Conservation (phyloP, 2,113 vertebrate genomes). For the Proterorhinus semilunaris region DNA sequence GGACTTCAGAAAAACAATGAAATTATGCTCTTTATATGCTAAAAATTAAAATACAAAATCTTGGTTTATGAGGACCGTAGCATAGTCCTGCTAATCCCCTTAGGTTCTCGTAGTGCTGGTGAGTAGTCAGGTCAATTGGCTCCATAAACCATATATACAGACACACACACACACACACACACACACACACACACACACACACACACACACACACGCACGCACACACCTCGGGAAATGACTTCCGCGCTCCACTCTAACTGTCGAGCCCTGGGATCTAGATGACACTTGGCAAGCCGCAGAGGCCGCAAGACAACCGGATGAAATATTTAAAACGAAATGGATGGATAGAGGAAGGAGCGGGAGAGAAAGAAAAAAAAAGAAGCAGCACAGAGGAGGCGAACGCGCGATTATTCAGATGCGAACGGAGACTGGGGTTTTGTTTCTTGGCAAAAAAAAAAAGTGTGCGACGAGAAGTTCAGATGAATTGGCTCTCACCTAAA, state of each 20-base stretch:
- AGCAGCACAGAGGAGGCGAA: conserved; percentile 30
- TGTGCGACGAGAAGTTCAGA: conserved; percentile 78
- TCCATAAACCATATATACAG: no score
- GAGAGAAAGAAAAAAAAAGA: conserved; percentile 56
- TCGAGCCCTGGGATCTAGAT: conserved; percentile 86
- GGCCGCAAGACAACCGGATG: conserved; percentile 87
- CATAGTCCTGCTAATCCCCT: no score
- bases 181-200: no score
- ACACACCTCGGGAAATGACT: conserved; percentile 76
- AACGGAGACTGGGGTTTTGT: conserved; percentile 79
- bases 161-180: conserved; percentile 15
- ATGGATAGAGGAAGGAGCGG: conserved; percentile 64
- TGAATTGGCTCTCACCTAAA: conserved; percentile 42
- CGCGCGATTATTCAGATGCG: conserved; percentile 69
- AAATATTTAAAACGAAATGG: conserved; percentile 93
- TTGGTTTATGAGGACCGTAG: no score
- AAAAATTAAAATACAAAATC: no score
- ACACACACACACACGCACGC: conserved; percentile 30
- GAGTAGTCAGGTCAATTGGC: no score
- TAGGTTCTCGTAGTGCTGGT: no score
- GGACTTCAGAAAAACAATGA: no score
- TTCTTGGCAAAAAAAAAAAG: conserved; percentile 73
- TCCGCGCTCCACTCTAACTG: conserved; percentile 82
- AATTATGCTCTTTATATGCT: no score
- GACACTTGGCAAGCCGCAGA: conserved; percentile 84